These are phyloP conservation scores for Teleiodes luculella DNA, from an alignment of 2,888 invertebrate genomes.

Conservation along the genomic window DNA sequence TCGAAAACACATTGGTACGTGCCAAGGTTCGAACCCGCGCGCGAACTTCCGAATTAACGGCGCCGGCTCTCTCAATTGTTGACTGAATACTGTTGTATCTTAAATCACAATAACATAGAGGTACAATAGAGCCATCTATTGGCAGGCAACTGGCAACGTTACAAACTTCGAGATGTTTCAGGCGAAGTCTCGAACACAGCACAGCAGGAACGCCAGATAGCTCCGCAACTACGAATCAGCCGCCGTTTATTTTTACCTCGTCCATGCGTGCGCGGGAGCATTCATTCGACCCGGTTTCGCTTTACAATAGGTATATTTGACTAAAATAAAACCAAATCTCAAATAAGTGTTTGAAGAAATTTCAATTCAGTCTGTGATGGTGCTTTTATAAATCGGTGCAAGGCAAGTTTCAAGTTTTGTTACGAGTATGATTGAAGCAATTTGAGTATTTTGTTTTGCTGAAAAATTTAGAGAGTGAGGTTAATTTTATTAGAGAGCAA, in stretches of 20 bases:
- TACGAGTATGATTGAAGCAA: neutral
- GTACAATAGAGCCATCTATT: neutral
- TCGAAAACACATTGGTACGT: too few relatives aligned
- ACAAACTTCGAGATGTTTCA: constrained; percentile 1
- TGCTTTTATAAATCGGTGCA: constrained; percentile 10
- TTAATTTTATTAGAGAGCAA: neutral
- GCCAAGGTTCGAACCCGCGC: too few relatives aligned
- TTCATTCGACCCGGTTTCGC: constrained; percentile 31
- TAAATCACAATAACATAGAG: too few relatives aligned
- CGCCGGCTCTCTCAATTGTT: too few relatives aligned
- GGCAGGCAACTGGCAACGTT: neutral
- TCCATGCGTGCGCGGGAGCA: constrained; percentile 24
- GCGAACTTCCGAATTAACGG: too few relatives aligned
- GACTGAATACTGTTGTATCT: too few relatives aligned
- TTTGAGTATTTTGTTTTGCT: neutral
- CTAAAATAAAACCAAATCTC: constrained; percentile 6
- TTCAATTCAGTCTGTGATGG: neutral
- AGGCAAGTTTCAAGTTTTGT: neutral
- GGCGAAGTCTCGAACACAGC: neutral
- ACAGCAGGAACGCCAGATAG: neutral
- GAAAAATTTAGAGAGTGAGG: neutral
- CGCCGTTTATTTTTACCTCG: constrained; percentile 42
- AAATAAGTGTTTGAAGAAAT: constrained; percentile 1
- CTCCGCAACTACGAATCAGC: neutral
- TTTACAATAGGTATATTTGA: constrained; percentile 14